Conservation (phyloP, 2,888 invertebrate genomes). For the Cheilosia grossa region DNA sequence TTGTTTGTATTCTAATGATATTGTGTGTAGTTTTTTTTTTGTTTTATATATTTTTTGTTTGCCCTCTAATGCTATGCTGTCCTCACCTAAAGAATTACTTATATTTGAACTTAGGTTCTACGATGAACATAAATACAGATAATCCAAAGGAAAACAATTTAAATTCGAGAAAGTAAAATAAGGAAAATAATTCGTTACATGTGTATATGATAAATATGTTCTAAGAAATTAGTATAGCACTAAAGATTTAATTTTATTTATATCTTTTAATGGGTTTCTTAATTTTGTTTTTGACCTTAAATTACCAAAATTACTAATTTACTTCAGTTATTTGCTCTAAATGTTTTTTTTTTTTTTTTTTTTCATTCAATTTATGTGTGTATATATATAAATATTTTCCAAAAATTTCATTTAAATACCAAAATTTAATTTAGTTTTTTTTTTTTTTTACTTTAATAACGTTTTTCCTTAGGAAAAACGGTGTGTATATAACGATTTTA, state of each 20-base stretch:
- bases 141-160: conserved; percentile 7
- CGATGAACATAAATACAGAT: conserved; percentile 30
- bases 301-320: conserved; percentile 74
- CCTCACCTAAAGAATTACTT: conserved; percentile 55
- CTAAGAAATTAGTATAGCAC: conserved; percentile 64
- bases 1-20: conserved; percentile 73
- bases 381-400: conserved; percentile 83
- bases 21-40: conserved; percentile 66
- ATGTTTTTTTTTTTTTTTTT: conserved; percentile 80
- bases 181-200: conserved; percentile 63
- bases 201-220: conserved; percentile 21
- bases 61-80: conserved; percentile 69
- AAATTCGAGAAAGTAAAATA: conserved; percentile 24
- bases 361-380: conserved; percentile 80
- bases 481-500: conserved; percentile 72
- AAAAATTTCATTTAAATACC: conserved; percentile 85
- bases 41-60: conserved; percentile 45
- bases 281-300: conserved; percentile 60
- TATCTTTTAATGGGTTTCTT: conserved; percentile 37
- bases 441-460: conserved; percentile 77
- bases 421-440: conserved; percentile 84
- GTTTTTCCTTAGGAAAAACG: conserved; percentile 74
- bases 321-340: conserved; percentile 77
- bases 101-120: conserved; percentile 54
- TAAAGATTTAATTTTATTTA: conserved; percentile 68